Evolutionary conservation across 2,797 vertebrate species (phyloP).

Genomic region (Takifugu rubripes): DNA sequence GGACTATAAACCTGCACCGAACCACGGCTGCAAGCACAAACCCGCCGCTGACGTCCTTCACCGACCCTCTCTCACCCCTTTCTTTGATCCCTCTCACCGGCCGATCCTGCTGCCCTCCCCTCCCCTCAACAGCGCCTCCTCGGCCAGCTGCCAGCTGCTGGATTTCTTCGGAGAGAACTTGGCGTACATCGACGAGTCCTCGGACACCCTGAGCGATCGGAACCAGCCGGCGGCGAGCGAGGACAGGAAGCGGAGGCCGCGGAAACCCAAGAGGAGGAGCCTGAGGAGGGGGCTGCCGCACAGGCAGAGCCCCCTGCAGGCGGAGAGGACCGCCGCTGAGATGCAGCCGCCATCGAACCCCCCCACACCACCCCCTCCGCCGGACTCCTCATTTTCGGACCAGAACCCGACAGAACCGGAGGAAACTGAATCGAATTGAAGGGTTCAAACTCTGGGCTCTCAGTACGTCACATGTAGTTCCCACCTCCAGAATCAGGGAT

Average conservation of each 20-base stretch:
- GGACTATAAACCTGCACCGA: constrained; percentile 8
- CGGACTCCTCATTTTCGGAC: constrained; percentile 48
- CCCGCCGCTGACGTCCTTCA: background rate
- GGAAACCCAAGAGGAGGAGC: constrained; percentile 72
- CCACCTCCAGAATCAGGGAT: constrained; percentile 4
- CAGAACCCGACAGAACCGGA: constrained; percentile 22
- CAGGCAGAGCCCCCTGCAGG: constrained; percentile 40
- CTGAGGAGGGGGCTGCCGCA: constrained; percentile 60
- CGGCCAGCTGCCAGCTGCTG: constrained; percentile 66
- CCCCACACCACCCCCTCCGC: constrained; percentile 66
- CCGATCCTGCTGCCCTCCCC: constrained; percentile 31
- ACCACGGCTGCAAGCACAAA: background rate
- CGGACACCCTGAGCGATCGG: constrained; percentile 82
- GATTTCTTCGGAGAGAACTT: constrained; percentile 88
- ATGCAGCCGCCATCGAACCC: constrained; percentile 71
- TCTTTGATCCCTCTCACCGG: constrained; percentile 11
- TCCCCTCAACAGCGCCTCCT: constrained; percentile 22
- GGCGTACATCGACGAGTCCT: constrained; percentile 91
- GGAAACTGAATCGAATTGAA: background rate
- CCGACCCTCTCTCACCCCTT: background rate
- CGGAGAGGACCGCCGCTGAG: constrained; percentile 55
- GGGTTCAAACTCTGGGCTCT: background rate
- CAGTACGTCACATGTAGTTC: background rate
- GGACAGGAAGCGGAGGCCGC: constrained; percentile 50
- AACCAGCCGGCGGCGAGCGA: constrained; percentile 38